These are phyloP conservation scores for Neodiprion pinetum DNA, from an alignment of 1,140 invertebrate genomes.

Conservation along the genomic window DNA sequence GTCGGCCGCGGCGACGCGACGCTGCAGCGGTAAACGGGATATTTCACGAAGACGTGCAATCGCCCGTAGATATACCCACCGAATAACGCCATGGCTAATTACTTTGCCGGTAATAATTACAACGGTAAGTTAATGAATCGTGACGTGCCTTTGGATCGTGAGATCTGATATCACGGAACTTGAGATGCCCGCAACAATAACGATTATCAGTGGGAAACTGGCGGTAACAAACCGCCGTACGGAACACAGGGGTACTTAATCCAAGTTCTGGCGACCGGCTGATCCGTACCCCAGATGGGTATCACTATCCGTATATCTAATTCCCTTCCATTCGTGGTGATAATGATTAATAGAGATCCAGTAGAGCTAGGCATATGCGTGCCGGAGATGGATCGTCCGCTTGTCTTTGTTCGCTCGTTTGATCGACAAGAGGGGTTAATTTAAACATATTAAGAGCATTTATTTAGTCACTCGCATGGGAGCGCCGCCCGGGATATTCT, in stretches of 20 bases:
- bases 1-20: no score
- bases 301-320: not conserved
- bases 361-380: not conserved
- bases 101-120: not conserved
- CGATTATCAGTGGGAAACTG: not conserved
- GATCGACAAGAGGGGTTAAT: conserved; percentile 4
- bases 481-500: not conserved
- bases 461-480: not conserved
- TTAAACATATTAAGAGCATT: conserved; percentile 5
- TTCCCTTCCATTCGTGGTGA: conserved; percentile 2
- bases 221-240: not conserved
- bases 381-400: not conserved
- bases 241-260: not conserved
- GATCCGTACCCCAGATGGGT: not conserved
- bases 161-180: not conserved
- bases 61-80: no score
- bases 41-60: no score
- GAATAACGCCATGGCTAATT: not conserved
- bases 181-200: not conserved
- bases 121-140: not conserved
- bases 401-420: conserved; percentile 1
- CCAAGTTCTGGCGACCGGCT: not conserved
- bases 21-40: no score
- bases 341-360: conserved; percentile 6
- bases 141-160: not conserved